phyloP scores from a whole-genome alignment of 2,797 vertebrate genomes.

The Fringilla coelebs region DNA sequence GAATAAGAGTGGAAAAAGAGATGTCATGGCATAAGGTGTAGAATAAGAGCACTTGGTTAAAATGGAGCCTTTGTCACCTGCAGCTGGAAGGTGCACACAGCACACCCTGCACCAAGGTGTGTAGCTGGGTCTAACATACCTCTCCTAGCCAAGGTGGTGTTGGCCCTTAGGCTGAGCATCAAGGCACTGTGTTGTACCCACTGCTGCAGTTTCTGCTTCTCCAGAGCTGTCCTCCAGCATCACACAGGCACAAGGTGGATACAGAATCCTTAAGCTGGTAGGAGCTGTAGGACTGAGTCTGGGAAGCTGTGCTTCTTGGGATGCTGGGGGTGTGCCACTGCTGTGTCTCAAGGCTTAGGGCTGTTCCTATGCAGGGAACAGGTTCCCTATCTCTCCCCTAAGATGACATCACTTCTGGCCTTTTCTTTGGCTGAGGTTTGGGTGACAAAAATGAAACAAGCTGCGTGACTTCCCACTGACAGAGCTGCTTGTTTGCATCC shows the following conservation, averaged over 20 bases:
- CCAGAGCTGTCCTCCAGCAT: background rate
- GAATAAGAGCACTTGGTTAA: background rate
- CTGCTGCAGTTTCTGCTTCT: background rate
- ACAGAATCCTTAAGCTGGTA: accelerated
- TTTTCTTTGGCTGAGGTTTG: background rate
- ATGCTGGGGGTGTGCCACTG: background rate
- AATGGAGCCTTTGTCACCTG: background rate
- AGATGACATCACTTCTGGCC: background rate
- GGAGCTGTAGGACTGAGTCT: background rate
- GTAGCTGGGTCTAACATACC: accelerated
- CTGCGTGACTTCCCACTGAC: background rate
- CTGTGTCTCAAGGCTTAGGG: background rate
- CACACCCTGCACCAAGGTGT: background rate
- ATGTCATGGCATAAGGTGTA: background rate
- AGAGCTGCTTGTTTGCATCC: background rate
- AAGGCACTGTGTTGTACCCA: background rate
- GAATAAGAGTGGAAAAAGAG: background rate
- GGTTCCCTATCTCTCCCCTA: background rate
- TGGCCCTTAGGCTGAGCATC: background rate
- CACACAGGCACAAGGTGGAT: background rate
- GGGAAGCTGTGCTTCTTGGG: background rate
- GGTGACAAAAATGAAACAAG: background rate
- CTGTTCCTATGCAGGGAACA: accelerated
- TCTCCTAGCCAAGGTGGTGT: background rate
- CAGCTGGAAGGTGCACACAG: background rate